Percentiles rank a stretch among this genome's conserved stretches.
Conservation (phyloP, 2,888 invertebrate species). For the Aspidiotus destructor region DNA sequence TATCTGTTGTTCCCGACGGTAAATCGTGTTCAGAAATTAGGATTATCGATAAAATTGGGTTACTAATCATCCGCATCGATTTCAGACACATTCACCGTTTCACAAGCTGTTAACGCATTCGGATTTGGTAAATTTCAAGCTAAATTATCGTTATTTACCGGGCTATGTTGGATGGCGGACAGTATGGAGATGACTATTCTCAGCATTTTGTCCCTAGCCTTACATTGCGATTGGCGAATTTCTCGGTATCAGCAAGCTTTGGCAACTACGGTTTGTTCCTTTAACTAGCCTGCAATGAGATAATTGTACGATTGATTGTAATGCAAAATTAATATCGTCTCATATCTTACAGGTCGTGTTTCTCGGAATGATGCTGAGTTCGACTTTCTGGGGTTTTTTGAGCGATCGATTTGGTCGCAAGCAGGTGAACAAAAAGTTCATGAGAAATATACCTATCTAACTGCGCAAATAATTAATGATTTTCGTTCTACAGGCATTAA, state of each 20-base stretch:
- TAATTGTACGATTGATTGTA: background rate
- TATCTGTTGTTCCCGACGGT: conserved; percentile 72
- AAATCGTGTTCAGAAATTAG: conserved; percentile 35
- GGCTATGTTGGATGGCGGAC: conserved; percentile 91
- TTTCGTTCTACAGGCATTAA: conserved; percentile 58
- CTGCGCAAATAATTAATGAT: background rate
- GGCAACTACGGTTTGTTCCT: conserved; percentile 64
- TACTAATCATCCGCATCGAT: background rate
- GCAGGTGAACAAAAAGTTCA: conserved; percentile 49
- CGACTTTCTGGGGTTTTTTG: conserved; percentile 90
- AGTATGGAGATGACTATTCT: conserved; percentile 98
- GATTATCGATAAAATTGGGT: background rate
- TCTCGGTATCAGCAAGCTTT: conserved; percentile 82
- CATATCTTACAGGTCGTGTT: conserved; percentile 57
- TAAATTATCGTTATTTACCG: conserved; percentile 71
- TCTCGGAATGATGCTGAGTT: conserved; percentile 93
- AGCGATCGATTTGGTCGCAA: conserved; percentile 88
- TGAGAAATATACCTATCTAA: no score
- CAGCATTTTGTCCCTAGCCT: conserved; percentile 82
- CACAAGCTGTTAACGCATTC: conserved; percentile 74
- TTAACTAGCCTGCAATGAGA: background rate
- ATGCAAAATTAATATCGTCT: conserved; percentile 17
- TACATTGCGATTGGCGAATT: conserved; percentile 92
- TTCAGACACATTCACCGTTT: conserved; percentile 74
- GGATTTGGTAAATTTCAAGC: conserved; percentile 88